Evolutionary conservation across 2,113 vertebrate species (phyloP).

Genomic region (Spilogale gracilis): DNA sequence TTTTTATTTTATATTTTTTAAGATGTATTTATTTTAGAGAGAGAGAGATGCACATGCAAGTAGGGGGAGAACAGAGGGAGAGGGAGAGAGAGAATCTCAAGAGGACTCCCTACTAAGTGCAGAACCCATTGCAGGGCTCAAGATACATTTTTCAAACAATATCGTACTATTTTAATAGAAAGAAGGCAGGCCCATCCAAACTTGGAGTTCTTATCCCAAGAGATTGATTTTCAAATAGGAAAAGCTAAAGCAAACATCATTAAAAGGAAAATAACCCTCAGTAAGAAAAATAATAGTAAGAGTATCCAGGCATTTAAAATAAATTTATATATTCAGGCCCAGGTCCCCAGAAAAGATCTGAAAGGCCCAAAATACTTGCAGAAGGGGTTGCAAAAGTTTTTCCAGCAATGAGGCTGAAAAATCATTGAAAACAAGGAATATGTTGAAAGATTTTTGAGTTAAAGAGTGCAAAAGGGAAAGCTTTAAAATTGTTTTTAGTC

Average conservation of each 20-base stretch:
- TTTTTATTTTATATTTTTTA: background rate
- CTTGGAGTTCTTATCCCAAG: background rate
- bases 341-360: background rate
- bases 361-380: background rate
- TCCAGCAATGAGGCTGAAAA: background rate
- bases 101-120: background rate
- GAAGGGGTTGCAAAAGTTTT: background rate
- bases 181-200: background rate
- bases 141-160: background rate
- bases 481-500: background rate
- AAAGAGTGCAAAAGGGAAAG: background rate
- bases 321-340: background rate
- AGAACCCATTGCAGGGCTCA: background rate
- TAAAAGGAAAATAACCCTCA: conserved; percentile 59
- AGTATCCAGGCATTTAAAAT: conserved; percentile 40
- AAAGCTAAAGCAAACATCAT: conserved; percentile 57
- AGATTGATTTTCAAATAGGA: conserved; percentile 27
- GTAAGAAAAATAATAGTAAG: conserved; percentile 49
- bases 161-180: background rate
- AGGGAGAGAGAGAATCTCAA: background rate
- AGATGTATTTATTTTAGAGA: background rate
- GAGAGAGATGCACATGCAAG: background rate
- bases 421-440: background rate
- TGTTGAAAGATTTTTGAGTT: background rate
- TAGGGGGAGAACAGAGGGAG: background rate